Base-by-base conservation (phyloP, 2,113 vertebrate species). In the Caranx melampygus region DNA sequence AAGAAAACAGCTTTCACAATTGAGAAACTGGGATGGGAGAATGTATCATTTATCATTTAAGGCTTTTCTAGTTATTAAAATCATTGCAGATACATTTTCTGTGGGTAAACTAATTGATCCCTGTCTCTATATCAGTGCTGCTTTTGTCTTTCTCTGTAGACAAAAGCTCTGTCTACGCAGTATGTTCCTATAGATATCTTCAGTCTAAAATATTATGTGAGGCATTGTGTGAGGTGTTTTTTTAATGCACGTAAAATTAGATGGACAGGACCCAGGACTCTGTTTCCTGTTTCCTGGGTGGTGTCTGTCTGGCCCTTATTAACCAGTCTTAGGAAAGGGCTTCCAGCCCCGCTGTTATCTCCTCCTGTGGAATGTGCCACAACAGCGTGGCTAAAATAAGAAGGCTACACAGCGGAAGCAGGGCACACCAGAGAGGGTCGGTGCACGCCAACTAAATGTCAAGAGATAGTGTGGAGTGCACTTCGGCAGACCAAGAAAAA, bases 311-410 rank as follows among this genome's bases (percentile, higher is more conserved):
- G 78, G 51, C 61, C 57, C 66, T 21, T 40, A n/a, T 66, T 70
- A 69, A 62, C 55, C 37, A 57, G 81, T 60, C 71, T 8, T 58
- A 44, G 49, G 40, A 78, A 77, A 83, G 72, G 72, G 74, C 85
- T 86, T 65, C 42, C 61, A 44, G 78, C 79, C 66, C 68, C 0
- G 77, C 87, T 82, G 85, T 95, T 95, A 95, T 94, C 94, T 94
- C 75, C 92, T 90, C 85, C 88, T 88, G 78, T 79, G 93, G 94
- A 95, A 94, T 95, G 92, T 94, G 93, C 93, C 90, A 82, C 89
- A 93, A 86, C 91, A 90, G 91, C 91, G 82, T 52, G 85, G 92
- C 93, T 95, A 95, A 94, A 94, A 94, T 93, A 95, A 94, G 94
- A 93, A 79, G 75, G 78, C 88, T 64, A 73, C 87, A 81, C 87